Evolutionary conservation across 2,113 vertebrate species (phyloP).

Genomic region (Anguilla japonica): DNA sequence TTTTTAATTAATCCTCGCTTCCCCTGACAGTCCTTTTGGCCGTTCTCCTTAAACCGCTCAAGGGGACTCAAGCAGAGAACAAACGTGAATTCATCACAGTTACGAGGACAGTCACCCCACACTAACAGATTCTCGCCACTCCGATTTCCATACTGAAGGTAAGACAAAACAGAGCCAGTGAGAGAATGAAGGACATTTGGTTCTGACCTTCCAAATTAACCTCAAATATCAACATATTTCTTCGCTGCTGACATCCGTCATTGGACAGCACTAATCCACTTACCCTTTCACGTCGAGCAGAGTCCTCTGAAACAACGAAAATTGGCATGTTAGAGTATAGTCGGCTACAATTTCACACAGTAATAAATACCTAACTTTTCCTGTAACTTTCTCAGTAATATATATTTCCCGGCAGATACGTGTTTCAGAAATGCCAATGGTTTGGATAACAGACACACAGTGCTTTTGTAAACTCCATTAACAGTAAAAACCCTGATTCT

Average conservation of each 20-base stretch:
- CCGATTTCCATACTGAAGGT: not conserved
- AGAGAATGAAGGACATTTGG: too few relatives aligned
- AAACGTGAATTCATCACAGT: not conserved
- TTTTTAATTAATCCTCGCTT: not conserved
- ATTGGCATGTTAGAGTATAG: not conserved
- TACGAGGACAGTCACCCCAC: not conserved
- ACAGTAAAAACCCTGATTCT: not conserved
- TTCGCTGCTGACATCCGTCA: not conserved
- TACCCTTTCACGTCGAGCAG: constrained; percentile 26
- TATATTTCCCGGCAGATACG: not conserved
- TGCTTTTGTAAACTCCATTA: not conserved
- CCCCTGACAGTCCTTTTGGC: not conserved
- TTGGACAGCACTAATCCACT: not conserved
- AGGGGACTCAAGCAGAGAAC: not conserved
- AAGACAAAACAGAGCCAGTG: not conserved
- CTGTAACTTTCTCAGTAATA: not conserved
- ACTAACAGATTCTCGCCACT: not conserved
- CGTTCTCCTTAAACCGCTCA: not conserved
- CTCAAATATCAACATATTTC: not conserved
- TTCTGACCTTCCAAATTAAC: constrained; percentile 3
- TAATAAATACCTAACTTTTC: not conserved
- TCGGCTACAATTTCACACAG: not conserved
- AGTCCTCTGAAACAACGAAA: constrained; percentile 27
- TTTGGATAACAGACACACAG: not conserved
- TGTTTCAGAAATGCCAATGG: not conserved